Percentiles rank a stretch among this genome's conserved stretches.
Evolutionary conservation across 2,797 vertebrate genomes (phyloP).

Genomic region (Helarctos malayanus): DNA sequence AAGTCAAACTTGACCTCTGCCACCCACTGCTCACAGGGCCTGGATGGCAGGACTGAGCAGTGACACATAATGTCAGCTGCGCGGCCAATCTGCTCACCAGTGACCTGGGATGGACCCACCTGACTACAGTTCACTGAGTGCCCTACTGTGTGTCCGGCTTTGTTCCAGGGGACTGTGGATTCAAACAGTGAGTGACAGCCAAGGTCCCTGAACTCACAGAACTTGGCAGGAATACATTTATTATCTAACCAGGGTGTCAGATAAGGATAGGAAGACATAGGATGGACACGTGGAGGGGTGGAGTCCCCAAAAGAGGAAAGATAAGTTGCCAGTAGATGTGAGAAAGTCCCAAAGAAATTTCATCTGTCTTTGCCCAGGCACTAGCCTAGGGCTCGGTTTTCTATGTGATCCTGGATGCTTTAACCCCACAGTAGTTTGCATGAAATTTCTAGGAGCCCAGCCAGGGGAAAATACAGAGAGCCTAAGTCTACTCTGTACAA

Average conservation of each 20-base stretch:
- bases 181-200: not conserved
- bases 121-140: not conserved
- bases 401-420: slow-evolving; percentile 4
- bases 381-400: not conserved
- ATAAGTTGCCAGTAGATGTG: not conserved
- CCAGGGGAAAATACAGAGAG: not conserved
- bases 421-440: not conserved
- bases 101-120: not conserved
- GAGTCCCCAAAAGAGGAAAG: slow-evolving; percentile 22
- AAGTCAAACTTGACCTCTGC: not conserved
- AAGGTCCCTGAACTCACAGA: not conserved
- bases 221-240: not conserved
- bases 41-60: not conserved
- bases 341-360: not conserved
- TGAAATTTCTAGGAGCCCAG: slow-evolving; percentile 36
- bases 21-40: too few species aligned
- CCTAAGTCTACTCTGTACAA: not conserved
- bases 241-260: not conserved
- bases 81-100: not conserved
- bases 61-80: accelerated
- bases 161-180: not conserved
- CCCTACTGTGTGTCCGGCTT: not conserved
- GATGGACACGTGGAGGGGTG: not conserved
- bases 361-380: slow-evolving; percentile 2
- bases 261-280: not conserved